Percentiles rank a stretch among this genome's conserved stretches.
Conservation (phyloP, 2,888 invertebrate genomes). For the Octodonta nipae region DNA sequence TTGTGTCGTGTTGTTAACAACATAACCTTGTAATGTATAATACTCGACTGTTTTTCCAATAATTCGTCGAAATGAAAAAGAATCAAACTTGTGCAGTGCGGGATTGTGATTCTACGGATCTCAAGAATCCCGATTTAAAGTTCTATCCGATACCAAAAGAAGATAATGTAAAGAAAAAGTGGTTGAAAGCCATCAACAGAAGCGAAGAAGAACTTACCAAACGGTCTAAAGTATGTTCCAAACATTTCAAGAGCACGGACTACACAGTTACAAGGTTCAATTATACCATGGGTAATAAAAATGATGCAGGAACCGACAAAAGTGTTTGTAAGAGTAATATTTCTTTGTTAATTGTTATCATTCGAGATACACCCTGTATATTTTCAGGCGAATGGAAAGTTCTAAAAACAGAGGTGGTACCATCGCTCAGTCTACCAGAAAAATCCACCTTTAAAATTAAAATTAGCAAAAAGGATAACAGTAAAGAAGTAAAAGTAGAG, state of each 20-base stretch:
- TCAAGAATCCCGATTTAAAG: conserved; percentile 6
- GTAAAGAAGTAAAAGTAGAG: conserved; percentile 13
- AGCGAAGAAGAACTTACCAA: conserved; percentile 13
- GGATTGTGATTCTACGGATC: conserved; percentile 9
- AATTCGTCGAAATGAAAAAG: conserved; percentile 10
- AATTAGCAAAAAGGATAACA: conserved; percentile 14
- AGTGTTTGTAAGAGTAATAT: conserved; percentile 10
- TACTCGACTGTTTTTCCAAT: too few relatives aligned
- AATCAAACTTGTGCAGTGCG: conserved; percentile 11
- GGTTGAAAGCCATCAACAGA: conserved; percentile 48
- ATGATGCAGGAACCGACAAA: conserved; percentile 10
- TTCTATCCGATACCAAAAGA: conserved; percentile 16
- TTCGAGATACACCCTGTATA: background rate
- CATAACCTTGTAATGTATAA: conserved; percentile 15
- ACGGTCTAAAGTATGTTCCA: conserved; percentile 14
- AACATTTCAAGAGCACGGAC: conserved; percentile 13
- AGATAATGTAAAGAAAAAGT: conserved; percentile 23
- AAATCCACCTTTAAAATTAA: conserved; percentile 16
- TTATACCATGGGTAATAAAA: conserved; percentile 10
- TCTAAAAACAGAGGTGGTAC: conserved; percentile 13
- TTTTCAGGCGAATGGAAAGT: conserved; percentile 15
- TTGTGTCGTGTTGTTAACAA: too few relatives aligned
- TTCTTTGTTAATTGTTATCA: background rate
- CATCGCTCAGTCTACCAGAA: conserved; percentile 11
- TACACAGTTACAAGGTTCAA: conserved; percentile 12